Evolutionary conservation across 2,113 vertebrate species (phyloP).

Genomic region (Sminthopsis crassicaudata): DNA sequence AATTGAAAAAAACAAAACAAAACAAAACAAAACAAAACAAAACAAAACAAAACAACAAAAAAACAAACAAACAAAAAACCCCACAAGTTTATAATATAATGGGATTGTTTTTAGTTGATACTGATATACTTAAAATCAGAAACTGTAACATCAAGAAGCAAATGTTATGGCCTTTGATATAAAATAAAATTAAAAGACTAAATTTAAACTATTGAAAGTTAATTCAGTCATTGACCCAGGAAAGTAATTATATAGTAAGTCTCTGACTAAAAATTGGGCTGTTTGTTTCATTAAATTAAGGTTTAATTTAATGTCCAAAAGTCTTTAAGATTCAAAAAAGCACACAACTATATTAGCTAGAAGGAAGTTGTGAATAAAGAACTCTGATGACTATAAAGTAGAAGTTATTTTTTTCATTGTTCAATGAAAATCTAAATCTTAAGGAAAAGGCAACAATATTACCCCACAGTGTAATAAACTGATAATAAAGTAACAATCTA

Average conservation of each 20-base stretch:
- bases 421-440: background rate
- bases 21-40: too few species aligned
- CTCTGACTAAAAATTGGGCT: constrained; percentile 66
- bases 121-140: constrained; percentile 45
- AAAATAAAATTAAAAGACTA: constrained; percentile 61
- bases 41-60: too few species aligned
- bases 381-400: constrained; percentile 3
- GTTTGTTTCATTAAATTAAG: constrained; percentile 71
- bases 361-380: constrained; percentile 52
- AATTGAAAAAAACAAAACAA: constrained; percentile 41
- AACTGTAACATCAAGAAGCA: constrained; percentile 34
- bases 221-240: constrained; percentile 55
- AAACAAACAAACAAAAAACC: too few species aligned
- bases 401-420: constrained; percentile 31
- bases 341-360: constrained; percentile 15
- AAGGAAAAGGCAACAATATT: background rate
- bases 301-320: constrained; percentile 70
- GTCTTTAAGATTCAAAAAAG: constrained; percentile 56
- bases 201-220: constrained; percentile 58
- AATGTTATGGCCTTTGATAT: constrained; percentile 49
- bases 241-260: constrained; percentile 66
- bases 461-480: background rate
- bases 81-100: constrained; percentile 30
- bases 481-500: background rate
- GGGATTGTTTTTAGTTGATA: background rate